phyloP scores from a whole-genome alignment of 92 coral and sea anemone genomes.

The Metridium senile region DNA sequence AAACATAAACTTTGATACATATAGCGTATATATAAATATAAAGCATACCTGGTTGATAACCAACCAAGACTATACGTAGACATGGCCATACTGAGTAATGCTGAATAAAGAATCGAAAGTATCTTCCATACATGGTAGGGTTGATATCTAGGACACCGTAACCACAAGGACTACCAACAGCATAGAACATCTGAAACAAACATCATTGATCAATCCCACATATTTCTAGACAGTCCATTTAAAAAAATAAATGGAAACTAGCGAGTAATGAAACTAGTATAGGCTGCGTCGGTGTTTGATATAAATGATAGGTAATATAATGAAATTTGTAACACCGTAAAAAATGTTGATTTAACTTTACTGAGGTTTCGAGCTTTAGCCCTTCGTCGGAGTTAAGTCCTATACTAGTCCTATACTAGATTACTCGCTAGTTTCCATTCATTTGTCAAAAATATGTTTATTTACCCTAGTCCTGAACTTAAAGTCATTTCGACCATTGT shows the following conservation, averaged over 20 bases:
- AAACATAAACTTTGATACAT: too few relatives aligned
- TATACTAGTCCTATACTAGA: background rate
- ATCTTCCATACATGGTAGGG: slow-evolving; percentile 34
- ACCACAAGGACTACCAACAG: slow-evolving; percentile 16
- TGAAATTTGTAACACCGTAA: too few relatives aligned
- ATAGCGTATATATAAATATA: background rate
- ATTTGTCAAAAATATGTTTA: background rate
- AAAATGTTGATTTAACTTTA: too few relatives aligned
- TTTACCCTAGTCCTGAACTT: slow-evolving; percentile 29
- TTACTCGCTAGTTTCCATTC: background rate
- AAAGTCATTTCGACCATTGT: slow-evolving; percentile 40
- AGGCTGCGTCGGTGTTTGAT: too few relatives aligned
- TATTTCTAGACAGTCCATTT: background rate
- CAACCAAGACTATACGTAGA: slow-evolving; percentile 28
- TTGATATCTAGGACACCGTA: slow-evolving; percentile 19
- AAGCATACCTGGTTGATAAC: slow-evolving; percentile 34
- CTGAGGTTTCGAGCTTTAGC: too few relatives aligned
- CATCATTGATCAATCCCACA: background rate
- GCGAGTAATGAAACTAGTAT: too few relatives aligned
- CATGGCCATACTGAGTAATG: slow-evolving; percentile 10
- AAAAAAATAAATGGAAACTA: too few relatives aligned
- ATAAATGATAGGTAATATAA: too few relatives aligned
- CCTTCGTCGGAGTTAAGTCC: background rate
- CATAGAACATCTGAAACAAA: slow-evolving; percentile 5
- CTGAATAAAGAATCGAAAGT: slow-evolving; percentile 24